Evolutionary conservation across 2,888 invertebrate genomes (phyloP), one percentile per base, ranked within the genome.

Genomic region (Phymatocera aterrima): DNA sequence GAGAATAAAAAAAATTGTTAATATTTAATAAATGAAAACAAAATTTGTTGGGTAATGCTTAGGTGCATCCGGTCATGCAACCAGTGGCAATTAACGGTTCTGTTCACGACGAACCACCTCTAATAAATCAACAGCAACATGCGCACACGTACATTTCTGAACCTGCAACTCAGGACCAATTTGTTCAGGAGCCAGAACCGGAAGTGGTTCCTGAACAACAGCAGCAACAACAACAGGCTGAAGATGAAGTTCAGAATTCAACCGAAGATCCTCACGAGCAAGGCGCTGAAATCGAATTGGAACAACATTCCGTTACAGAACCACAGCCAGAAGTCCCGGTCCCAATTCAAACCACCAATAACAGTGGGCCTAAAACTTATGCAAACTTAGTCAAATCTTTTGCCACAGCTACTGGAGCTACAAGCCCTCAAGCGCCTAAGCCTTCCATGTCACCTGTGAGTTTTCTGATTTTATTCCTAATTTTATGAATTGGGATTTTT

Each of bases 381-480:
- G 97, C 97, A 21, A 97, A 96, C 91, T 93, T 96, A 85, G 93
- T 97, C 86, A 97, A 96, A 92, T 93, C 94, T 18, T 80, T 88
- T 85, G 83, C 84, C 84, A 77, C 82, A 81, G 83, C 84, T 79
- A 84, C 84, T 81, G 82, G 86, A 83, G 86, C 87, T 81, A 85
- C 86, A 81, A 86, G 85, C 77, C 87, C 88, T 57, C 88, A 88
- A 79, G 87, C 90, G n/a, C 88, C 90, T 10, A 91, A 91, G 83
- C 83, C 87, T 85, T 85, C 91, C n/a, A 83, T 89, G 61, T 91
- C 91, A n/a, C 91, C 91, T 75, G 91, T 92, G 88, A 88, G 87
- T 84, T 74, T 74, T 77, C 64, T 78, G 4, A 28, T 68, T 68
- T n/a, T n/a, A n/a, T n/a, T n/a, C n/a, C n/a, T n/a, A n/a, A n/a